Evolutionary conservation across 2,888 invertebrate genomes (phyloP), one percentile per base, ranked within the genome.

Genomic region (Hyposoter dolosus): DNA sequence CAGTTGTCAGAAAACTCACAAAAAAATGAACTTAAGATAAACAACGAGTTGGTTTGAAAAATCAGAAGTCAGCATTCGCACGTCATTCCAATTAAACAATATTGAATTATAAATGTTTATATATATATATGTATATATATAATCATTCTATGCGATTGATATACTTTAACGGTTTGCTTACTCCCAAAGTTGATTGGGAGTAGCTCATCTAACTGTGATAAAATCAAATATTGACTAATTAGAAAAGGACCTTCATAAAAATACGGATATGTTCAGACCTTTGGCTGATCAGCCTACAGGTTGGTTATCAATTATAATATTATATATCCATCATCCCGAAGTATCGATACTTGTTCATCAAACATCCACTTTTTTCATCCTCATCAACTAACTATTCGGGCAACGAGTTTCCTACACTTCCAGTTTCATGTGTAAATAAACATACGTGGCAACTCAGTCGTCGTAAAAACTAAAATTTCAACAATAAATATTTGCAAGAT

Each of bases 201-300:
- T 15, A 76, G 63, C 40, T 69, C 63, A 65, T 81, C 74, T 81
- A 43, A 77, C 72, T 74, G 60, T 76, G 63, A 81, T 69, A 45
- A 83, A 83, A 66, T 83, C 35, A 83, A 82, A 50, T 86, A 77
- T 75, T 85, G 82, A 82, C 87, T 87, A 90, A 88, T 88, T 91
- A 90, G 86, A 91, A 93, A 91, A 92, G 88, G 88, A 91, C 90
- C 86, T 87, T 90, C 91, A 91, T 91, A 89, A 92, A 92, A 92
- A 92, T 92, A 92, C 91, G 91, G 91, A 93, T 92, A 92, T 91
- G 90, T 91, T 89, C 83, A 79, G 82, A 74, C 82, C 82, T 65
- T 83, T 77, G 72, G 77, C 76, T 32, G 65, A 81, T 78, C 68
- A 77, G 80, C 80, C 63, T 83, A 45, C 77, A 83, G 76, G 88